Evolutionary conservation across 2,797 vertebrate species (phyloP), one percentile per base, ranked within the genome.

Genomic region (Delichon dasypus): DNA sequence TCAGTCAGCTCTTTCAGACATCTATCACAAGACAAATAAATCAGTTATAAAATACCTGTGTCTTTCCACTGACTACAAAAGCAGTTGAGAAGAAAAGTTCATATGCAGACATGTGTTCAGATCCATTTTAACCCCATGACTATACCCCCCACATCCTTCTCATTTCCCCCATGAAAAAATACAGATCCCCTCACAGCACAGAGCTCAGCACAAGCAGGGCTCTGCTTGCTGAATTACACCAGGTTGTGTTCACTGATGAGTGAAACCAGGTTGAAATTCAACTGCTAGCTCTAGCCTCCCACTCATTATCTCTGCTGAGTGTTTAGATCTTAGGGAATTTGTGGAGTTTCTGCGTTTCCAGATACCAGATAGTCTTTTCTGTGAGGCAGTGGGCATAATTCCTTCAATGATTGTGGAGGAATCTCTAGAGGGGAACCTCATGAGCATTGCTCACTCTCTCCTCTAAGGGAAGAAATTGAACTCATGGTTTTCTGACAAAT

Each of bases 261-360:
- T 80, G 57, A 91, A 95, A 94, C 90, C 85, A 95, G 88, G 95
- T 96, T 93, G 89, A 95, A 96, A 95, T 93, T 90, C 92, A 93
- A 55, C 84, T 74, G 61, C 61, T 53, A 55, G n/a, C 61, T 83
- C 65, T 85, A 82, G 36, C 75, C 93, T 95, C 92, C 90, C 92
- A 83, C 75, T 93, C 89, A 72, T 83, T 89, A 85, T 91, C 89
- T 94, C 68, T 55, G 29, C 38, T 79, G 75, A 50, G 29, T 95
- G 78, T 94, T 95, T 95, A 91, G 83, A 88, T 86, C 45, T 88
- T 34, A 26, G 88, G 83, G 92, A 90, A 88, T 96, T 84, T 91
- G 80, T 76, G 53, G 85, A 76, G 88, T 82, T 95, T 81, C 85
- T 92, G 70, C 10, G 3, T 78, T 95, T 89, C 78, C 78, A 93